Conservation (phyloP, 2,797 vertebrate species). For the Girardinus metallicus region DNA sequence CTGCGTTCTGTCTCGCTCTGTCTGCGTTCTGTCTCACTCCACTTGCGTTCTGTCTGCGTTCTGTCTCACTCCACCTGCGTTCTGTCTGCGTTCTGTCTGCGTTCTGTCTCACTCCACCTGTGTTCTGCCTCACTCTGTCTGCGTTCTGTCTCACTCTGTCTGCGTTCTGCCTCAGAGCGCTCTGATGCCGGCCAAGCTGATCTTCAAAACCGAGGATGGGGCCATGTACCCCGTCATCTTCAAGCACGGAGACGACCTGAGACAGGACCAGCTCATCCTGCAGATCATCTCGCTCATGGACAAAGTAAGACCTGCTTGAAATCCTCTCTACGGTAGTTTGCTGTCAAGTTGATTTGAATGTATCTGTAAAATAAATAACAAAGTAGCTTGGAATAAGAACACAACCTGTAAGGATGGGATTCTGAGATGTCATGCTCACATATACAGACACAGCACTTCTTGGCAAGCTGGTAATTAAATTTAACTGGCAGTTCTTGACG, state of each 20-base stretch:
- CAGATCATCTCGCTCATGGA: constrained; percentile 99
- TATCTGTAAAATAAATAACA: not conserved
- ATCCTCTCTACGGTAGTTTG: not conserved
- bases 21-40: too few relatives aligned
- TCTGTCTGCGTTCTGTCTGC: too few relatives aligned
- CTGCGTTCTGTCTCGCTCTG: too few relatives aligned
- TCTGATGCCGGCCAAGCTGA: constrained; percentile 96
- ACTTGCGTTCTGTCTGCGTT: too few relatives aligned
- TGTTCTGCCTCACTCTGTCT: not conserved
- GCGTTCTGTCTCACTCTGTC: not conserved
- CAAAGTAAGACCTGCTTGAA: constrained; percentile 80
- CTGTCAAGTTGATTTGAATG: not conserved
- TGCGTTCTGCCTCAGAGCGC: constrained; percentile 84
- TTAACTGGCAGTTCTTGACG: not conserved
- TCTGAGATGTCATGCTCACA: not conserved
- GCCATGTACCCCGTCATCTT: constrained; percentile 97
- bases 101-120: too few relatives aligned
- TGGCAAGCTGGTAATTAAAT: not conserved
- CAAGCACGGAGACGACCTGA: constrained; percentile 96
- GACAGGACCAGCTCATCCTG: constrained; percentile 98
- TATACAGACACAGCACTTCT: not conserved
- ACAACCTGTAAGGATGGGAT: not conserved
- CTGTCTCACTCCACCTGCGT: too few relatives aligned
- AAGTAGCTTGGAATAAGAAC: not conserved
- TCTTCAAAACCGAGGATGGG: constrained; percentile 95